Evolutionary conservation across 2,888 invertebrate species (phyloP).

Genomic region (Tricholauxania praeusta): DNA sequence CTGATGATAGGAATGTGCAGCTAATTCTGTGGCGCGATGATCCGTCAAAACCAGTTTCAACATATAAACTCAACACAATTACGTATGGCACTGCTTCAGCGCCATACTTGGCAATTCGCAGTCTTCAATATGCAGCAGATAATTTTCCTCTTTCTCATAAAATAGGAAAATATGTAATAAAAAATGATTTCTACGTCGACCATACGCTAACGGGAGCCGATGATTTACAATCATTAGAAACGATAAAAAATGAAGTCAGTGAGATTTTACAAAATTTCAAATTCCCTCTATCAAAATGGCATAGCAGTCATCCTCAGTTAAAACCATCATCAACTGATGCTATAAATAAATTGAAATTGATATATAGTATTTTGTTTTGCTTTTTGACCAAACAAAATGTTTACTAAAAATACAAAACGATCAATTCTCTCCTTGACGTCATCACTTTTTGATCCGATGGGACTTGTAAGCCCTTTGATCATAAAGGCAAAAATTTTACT

Average conservation of each 20-base stretch:
- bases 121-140: constrained; percentile 18
- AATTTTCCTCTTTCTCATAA: constrained; percentile 13
- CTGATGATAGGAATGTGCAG: background rate
- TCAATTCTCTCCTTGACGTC: constrained; percentile 37
- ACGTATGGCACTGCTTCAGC: constrained; percentile 31
- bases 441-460: no score
- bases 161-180: constrained; percentile 18
- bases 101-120: constrained; percentile 16
- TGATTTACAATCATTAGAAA: background rate
- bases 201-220: constrained; percentile 13
- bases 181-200: constrained; percentile 30
- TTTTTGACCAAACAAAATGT: constrained; percentile 12
- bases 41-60: background rate
- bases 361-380: constrained; percentile 18
- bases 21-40: constrained; percentile 14
- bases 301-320: constrained; percentile 8
- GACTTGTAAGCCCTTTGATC: constrained; percentile 29
- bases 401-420: constrained; percentile 14
- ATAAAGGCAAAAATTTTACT: constrained; percentile 33
- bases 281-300: background rate
- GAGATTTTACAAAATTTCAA: constrained; percentile 2
- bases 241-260: background rate
- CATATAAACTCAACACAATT: constrained; percentile 18
- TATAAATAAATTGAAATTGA: constrained; percentile 29
- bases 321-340: background rate